These are phyloP conservation scores for Erannis defoliaria DNA, from an alignment of 2,888 invertebrate species.

Conservation along the genomic window DNA sequence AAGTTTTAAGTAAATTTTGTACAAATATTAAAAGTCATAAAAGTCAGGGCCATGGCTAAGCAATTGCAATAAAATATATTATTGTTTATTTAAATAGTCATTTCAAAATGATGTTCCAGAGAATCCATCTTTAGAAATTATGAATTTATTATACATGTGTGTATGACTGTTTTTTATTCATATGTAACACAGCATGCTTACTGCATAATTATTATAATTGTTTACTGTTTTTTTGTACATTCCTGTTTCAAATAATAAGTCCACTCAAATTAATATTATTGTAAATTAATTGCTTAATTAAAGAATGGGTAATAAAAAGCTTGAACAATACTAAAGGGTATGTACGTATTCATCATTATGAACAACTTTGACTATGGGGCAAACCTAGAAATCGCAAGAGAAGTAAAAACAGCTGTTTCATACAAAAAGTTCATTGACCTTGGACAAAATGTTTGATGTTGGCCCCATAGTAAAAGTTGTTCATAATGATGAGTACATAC, in stretches of 20 bases:
- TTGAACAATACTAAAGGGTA: too few species aligned
- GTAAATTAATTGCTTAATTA: too few species aligned
- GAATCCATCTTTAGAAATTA: not conserved
- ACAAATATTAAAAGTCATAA: not conserved
- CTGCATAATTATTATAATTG: not conserved
- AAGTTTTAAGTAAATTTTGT: not conserved
- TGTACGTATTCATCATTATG: too few species aligned
- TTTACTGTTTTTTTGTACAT: constrained; percentile 31
- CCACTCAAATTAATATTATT: not conserved
- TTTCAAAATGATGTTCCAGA: not conserved
- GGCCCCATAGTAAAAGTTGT: too few species aligned
- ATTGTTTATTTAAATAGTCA: not conserved
- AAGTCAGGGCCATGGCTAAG: not conserved
- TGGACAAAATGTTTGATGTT: too few species aligned
- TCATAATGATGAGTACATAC: too few species aligned
- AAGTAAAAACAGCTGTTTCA: too few species aligned
- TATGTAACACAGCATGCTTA: not conserved
- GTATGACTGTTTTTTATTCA: too few species aligned
- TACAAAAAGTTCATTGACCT: too few species aligned
- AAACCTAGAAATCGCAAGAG: too few species aligned
- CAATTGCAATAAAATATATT: not conserved
- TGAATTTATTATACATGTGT: not conserved
- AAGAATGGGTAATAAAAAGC: too few species aligned
- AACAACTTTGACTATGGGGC: too few species aligned
- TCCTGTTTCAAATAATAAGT: constrained; percentile 13